These are phyloP conservation scores for Melanotus villosus DNA, from an alignment of 2,888 invertebrate species.

Conservation along the genomic window DNA sequence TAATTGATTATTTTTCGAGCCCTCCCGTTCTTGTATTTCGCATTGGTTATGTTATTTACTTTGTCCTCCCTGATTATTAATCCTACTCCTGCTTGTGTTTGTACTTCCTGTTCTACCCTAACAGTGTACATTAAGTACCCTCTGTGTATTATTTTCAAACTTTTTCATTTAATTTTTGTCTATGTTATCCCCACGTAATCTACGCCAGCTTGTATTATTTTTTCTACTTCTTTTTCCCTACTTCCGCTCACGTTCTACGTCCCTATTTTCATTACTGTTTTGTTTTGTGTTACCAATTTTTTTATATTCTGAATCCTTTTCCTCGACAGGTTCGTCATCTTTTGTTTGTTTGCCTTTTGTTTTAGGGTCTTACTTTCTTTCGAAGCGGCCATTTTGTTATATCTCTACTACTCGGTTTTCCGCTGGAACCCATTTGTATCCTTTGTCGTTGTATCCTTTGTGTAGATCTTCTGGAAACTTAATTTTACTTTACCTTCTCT, in stretches of 20 bases:
- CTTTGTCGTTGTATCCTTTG: not conserved
- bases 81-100: not conserved
- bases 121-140: not conserved
- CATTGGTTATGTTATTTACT: not conserved
- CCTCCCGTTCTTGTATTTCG: not conserved
- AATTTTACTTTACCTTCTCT: not conserved
- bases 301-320: not conserved
- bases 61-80: not conserved
- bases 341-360: not conserved
- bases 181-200: not conserved
- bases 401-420: not conserved
- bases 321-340: not conserved
- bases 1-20: not conserved
- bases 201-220: not conserved
- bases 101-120: not conserved
- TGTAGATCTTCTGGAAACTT: not conserved
- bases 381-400: not conserved
- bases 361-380: not conserved
- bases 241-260: not conserved
- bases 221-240: not conserved
- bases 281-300: not conserved
- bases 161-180: not conserved
- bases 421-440: not conserved
- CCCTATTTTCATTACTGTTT: not conserved
- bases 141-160: constrained; percentile 1